phyloP scores from a whole-genome alignment of 2,888 invertebrate genomes.

The Machimus atricapillus region DNA sequence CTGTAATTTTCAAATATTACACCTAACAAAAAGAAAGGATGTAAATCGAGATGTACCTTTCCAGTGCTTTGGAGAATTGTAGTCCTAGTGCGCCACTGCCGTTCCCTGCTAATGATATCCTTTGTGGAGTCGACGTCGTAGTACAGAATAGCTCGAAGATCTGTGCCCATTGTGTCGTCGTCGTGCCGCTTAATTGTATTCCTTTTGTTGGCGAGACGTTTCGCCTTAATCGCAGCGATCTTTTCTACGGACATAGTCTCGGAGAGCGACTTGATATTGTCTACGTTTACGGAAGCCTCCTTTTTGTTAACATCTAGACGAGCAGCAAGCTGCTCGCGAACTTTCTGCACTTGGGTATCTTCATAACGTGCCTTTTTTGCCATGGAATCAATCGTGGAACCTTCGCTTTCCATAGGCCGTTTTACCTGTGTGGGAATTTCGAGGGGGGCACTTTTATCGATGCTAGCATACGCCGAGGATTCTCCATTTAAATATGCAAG shows the following conservation, averaged over 20 bases:
- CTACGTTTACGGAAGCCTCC: slow-evolving; percentile 91
- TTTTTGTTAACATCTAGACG: slow-evolving; percentile 90
- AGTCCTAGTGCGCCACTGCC: slow-evolving; percentile 95
- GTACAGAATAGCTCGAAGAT: slow-evolving; percentile 87
- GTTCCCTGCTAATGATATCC: slow-evolving; percentile 94
- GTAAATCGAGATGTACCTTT: slow-evolving; percentile 68
- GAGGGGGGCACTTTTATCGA: slow-evolving; percentile 96
- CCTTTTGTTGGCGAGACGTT: slow-evolving; percentile 93
- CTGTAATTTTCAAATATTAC: slow-evolving; percentile 60
- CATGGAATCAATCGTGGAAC: slow-evolving; percentile 70
- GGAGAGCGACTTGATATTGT: slow-evolving; percentile 91
- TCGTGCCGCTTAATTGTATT: slow-evolving; percentile 96
- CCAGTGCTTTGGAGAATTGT: slow-evolving; percentile 95
- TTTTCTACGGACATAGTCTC: slow-evolving; percentile 99
- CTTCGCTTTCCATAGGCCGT: slow-evolving; percentile 81
- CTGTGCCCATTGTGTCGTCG: slow-evolving; percentile 82
- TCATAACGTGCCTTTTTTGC: slow-evolving; percentile 93
- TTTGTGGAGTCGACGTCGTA: slow-evolving; percentile 95
- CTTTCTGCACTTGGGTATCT: slow-evolving; percentile 90
- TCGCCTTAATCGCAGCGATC: slow-evolving; percentile 97
- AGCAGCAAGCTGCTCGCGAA: slow-evolving; percentile 92
- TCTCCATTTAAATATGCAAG: slow-evolving; percentile 96
- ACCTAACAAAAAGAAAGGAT: not conserved
- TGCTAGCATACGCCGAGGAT: slow-evolving; percentile 87
- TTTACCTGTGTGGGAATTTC: slow-evolving; percentile 95